phyloP scores from a whole-genome alignment of 2,797 vertebrate genomes.

The Benthosema pterotum region DNA sequence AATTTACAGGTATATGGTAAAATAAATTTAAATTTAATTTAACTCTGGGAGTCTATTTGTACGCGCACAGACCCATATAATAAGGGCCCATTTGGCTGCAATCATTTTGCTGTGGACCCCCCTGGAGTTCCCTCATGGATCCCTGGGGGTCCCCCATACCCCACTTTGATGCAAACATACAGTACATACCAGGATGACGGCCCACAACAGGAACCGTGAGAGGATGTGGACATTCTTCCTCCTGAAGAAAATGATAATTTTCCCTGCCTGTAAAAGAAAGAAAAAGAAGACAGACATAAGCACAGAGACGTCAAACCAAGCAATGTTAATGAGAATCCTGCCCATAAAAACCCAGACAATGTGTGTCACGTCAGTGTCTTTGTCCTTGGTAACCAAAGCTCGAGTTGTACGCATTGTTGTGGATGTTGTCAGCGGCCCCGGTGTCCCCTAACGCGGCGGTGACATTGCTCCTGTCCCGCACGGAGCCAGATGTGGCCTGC shows the following conservation, averaged over 20 bases:
- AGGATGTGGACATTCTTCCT: slow-evolving; percentile 73
- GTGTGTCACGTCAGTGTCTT: slow-evolving; percentile 29
- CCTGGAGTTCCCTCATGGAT: no score
- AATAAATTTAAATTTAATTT: no score
- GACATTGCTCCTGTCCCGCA: slow-evolving; percentile 67
- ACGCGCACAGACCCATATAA: no score
- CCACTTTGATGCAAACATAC: no score
- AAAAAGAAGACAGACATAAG: slow-evolving; percentile 34
- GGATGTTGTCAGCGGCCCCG: slow-evolving; percentile 57
- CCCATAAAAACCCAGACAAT: no score
- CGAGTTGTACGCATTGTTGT: no score
- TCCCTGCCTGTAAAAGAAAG: slow-evolving; percentile 75
- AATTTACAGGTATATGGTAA: no score
- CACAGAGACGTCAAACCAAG: slow-evolving; percentile 28
- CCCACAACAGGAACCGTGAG: slow-evolving; percentile 82
- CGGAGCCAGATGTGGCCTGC: slow-evolving; percentile 72
- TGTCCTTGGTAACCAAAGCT: slow-evolving; percentile 55
- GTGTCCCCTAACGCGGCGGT: slow-evolving; percentile 70
- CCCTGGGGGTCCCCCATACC: no score
- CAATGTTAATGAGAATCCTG: slow-evolving; percentile 26
- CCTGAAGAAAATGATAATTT: slow-evolving; percentile 81
- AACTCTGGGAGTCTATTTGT: no score
- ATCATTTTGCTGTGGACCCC: no score
- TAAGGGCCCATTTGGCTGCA: no score
- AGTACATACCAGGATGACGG: slow-evolving; percentile 81